These are phyloP conservation scores for Lophotriccus pileatus DNA, from an alignment of 2,797 vertebrate genomes.

Conservation along the genomic window DNA sequence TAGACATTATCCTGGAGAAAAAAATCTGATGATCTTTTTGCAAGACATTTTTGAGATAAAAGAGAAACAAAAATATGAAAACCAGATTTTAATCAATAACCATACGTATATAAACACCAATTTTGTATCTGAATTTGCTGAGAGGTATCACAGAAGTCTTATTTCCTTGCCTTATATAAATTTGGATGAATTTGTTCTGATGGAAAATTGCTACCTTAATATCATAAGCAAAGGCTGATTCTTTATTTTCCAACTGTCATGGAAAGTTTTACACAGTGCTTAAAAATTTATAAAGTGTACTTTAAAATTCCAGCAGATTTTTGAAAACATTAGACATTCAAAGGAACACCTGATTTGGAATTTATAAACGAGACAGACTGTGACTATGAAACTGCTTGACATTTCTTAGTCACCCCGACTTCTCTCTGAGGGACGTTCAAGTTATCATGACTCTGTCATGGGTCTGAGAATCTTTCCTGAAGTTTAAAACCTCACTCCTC, in stretches of 20 bases:
- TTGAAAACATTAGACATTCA: not conserved
- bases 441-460: not conserved
- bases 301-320: not conserved
- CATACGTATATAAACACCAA: not conserved
- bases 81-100: not conserved
- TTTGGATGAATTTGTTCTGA: not conserved
- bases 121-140: not conserved
- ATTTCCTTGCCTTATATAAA: not conserved
- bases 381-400: not conserved
- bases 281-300: not conserved
- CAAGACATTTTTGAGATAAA: not conserved
- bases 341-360: not conserved
- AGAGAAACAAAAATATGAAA: not conserved
- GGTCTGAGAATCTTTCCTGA: not conserved
- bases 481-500: accelerated
- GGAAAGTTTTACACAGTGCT: not conserved
- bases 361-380: not conserved
- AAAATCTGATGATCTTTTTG: not conserved
- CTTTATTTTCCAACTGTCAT: not conserved
- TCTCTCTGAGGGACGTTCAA: not conserved
- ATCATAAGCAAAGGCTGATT: not conserved
- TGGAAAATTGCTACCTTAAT: not conserved
- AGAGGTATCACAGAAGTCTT: not conserved
- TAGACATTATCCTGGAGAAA: not conserved
- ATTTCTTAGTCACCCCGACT: not conserved